Evolutionary conservation across 2,888 invertebrate genomes (phyloP).

Genomic region (Lissocephala sabroskyi): DNA sequence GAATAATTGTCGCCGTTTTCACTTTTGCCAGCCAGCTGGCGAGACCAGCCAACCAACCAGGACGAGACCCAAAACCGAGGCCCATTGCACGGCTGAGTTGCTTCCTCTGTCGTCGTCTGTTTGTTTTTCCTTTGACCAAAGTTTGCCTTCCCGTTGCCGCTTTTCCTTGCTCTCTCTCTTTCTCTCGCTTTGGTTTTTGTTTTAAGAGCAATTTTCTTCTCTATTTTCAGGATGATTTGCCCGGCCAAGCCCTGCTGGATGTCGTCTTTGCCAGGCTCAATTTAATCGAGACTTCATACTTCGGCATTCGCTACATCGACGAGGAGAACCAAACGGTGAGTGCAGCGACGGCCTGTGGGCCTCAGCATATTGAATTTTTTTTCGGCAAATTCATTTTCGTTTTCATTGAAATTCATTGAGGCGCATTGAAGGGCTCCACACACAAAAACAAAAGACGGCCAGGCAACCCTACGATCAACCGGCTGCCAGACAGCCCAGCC

Average conservation of each 20-base stretch:
- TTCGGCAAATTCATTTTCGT: slow-evolving; percentile 57
- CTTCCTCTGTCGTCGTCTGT: slow-evolving; percentile 38
- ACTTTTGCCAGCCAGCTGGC: slow-evolving; percentile 29
- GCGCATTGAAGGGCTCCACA: slow-evolving; percentile 44
- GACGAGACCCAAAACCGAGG: not conserved
- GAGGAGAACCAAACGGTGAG: slow-evolving; percentile 94
- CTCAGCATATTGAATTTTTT: slow-evolving; percentile 51
- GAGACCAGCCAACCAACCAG: slow-evolving; percentile 1
- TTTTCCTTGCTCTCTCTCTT: not conserved
- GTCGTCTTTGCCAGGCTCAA: slow-evolving; percentile 94
- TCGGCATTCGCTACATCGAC: slow-evolving; percentile 94
- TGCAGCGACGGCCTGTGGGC: not conserved
- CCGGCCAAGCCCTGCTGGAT: slow-evolving; percentile 92
- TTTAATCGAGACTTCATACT: slow-evolving; percentile 95
- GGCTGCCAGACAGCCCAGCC: not conserved
- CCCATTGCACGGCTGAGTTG: slow-evolving; percentile 53
- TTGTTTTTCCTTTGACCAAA: slow-evolving; percentile 30
- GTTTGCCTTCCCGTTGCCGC: slow-evolving; percentile 8
- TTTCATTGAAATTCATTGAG: slow-evolving; percentile 63
- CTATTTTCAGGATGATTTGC: slow-evolving; percentile 86
- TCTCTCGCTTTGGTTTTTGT: slow-evolving; percentile 10
- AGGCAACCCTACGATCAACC: slow-evolving; percentile 31
- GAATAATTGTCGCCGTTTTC: slow-evolving; percentile 62
- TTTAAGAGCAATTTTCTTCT: slow-evolving; percentile 60
- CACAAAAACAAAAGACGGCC: slow-evolving; percentile 26